phyloP scores from a whole-genome alignment of 2,888 invertebrate species.

The Lithodes maja region DNA sequence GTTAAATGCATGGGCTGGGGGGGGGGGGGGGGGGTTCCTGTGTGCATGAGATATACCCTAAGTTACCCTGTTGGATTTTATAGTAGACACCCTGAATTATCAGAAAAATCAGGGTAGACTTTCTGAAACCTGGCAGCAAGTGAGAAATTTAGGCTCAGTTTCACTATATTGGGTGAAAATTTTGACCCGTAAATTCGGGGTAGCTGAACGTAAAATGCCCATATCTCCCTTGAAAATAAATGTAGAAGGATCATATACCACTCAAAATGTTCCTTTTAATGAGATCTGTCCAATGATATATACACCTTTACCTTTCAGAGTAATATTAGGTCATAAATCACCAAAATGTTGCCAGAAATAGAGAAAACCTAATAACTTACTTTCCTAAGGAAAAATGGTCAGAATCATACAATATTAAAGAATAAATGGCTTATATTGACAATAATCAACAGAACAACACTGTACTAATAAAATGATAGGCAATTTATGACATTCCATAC shows the following conservation, averaged over 20 bases:
- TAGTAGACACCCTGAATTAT: too few species aligned
- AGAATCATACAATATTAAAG: neutral
- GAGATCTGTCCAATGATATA: neutral
- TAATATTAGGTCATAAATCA: neutral
- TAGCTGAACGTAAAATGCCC: neutral
- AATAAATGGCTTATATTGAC: neutral
- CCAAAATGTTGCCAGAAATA: constrained; percentile 1
- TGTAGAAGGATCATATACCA: neutral
- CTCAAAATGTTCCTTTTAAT: constrained; percentile 32
- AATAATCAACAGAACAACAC: neutral
- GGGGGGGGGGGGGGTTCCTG: neutral
- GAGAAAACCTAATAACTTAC: neutral
- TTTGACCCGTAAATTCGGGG: constrained; percentile 9
- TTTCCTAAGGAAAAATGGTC: neutral
- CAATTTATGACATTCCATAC: neutral
- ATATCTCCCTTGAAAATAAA: neutral
- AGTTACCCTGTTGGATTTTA: neutral
- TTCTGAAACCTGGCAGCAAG: constrained; percentile 32
- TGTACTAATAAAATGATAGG: neutral
- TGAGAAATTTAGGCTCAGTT: constrained; percentile 29
- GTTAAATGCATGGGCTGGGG: neutral
- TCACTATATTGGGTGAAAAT: constrained; percentile 11
- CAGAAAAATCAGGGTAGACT: constrained; percentile 19
- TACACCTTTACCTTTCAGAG: neutral
- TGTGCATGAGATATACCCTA: neutral